These are phyloP conservation scores for Tychaedon coryphoeus DNA, from an alignment of 2,113 vertebrate species.

Conservation along the genomic window DNA sequence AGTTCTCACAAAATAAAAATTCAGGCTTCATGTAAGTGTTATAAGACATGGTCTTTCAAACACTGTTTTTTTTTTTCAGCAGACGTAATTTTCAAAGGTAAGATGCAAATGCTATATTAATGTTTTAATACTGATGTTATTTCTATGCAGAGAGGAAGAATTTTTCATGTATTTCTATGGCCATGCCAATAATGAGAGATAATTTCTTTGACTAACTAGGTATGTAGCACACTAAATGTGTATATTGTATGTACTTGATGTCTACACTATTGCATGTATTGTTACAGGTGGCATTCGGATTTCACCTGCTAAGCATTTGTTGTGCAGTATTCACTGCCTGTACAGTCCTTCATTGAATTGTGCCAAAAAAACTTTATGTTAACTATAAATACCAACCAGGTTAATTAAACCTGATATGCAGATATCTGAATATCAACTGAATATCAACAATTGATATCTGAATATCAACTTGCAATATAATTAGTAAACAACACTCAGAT, in stretches of 20 bases:
- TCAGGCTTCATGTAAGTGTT: background rate
- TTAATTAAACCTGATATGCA: background rate
- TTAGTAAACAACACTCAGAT: background rate
- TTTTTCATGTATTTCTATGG: background rate
- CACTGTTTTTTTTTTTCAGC: background rate
- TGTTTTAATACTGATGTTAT: background rate
- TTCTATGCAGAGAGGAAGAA: background rate
- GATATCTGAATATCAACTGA: no score
- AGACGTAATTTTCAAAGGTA: background rate
- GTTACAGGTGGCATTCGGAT: background rate
- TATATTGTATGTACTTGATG: background rate
- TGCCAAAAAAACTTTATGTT: background rate
- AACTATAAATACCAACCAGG: background rate
- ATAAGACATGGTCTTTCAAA: background rate
- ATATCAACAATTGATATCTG: no score
- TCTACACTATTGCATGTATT: background rate
- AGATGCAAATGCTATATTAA: background rate
- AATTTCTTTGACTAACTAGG: background rate
- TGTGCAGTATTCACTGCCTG: background rate
- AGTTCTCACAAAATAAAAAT: background rate
- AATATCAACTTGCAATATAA: background rate
- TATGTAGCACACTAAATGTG: background rate
- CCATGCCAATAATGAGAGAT: background rate
- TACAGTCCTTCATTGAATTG: background rate
- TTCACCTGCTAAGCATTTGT: background rate